These are phyloP conservation scores for Sipha maydis DNA, from an alignment of 2,888 invertebrate genomes.

Conservation along the genomic window DNA sequence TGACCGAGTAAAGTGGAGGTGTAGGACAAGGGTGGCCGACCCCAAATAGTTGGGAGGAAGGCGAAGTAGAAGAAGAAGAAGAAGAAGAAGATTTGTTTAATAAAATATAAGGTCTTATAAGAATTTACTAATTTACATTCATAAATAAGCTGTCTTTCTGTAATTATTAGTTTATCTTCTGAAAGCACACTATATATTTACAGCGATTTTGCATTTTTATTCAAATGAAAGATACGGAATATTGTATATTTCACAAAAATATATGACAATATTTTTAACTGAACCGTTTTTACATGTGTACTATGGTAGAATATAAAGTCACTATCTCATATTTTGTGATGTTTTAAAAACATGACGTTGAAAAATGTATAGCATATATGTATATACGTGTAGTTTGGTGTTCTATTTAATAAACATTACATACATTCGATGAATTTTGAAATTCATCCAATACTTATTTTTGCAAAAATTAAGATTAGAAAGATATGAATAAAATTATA, in stretches of 20 bases:
- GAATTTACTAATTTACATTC: not conserved
- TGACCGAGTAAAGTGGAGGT: too few species aligned
- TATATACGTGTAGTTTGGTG: not conserved
- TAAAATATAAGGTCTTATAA: not conserved
- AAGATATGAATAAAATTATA: not conserved
- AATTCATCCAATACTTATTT: constrained; percentile 35
- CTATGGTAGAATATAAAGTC: not conserved
- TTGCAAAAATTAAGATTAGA: not conserved
- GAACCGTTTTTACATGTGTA: not conserved
- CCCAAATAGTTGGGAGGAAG: too few species aligned
- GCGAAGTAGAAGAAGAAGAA: too few species aligned
- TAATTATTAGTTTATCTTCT: not conserved
- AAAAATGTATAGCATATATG: constrained; percentile 29
- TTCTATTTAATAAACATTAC: constrained; percentile 38
- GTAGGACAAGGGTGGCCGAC: too few species aligned
- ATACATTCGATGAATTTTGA: constrained; percentile 34
- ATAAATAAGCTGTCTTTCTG: not conserved
- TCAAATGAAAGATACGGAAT: constrained; percentile 19
- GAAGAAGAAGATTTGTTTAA: too few species aligned
- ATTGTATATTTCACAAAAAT: not conserved
- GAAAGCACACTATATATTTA: not conserved
- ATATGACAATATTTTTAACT: not conserved
- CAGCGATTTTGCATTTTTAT: not conserved
- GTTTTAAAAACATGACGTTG: constrained; percentile 19
- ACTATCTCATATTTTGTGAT: constrained; percentile 5